phyloP scores from a whole-genome alignment of 2,797 vertebrate species.

The Neosilurus mollespiculum region DNA sequence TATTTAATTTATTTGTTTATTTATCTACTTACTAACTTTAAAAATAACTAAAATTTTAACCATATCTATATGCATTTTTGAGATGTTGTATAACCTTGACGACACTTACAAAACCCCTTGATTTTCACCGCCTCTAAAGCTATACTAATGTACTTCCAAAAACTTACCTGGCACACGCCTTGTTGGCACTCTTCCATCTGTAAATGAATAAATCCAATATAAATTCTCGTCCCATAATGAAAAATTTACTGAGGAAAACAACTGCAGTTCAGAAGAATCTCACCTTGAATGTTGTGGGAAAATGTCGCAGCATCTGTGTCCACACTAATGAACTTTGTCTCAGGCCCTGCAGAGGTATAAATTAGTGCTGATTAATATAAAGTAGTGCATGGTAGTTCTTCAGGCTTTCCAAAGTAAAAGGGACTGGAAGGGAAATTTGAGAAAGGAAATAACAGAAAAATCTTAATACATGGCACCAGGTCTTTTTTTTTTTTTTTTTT shows the following conservation, averaged over 20 bases:
- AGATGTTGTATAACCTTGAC: not conserved
- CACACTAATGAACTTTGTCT: slow-evolving; percentile 67
- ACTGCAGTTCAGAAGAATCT: slow-evolving; percentile 37
- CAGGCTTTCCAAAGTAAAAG: not conserved
- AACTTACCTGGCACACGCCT: slow-evolving; percentile 65
- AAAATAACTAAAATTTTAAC: not conserved
- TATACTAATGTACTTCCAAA: not conserved
- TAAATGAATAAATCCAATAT: slow-evolving; percentile 25
- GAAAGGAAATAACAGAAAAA: not conserved
- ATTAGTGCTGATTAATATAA: not conserved
- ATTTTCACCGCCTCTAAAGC: not conserved
- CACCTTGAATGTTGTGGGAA: slow-evolving; percentile 79
- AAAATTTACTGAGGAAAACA: not conserved
- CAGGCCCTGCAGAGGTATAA: slow-evolving; percentile 56
- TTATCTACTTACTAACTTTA: not conserved
- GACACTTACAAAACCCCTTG: not conserved
- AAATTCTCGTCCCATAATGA: slow-evolving; percentile 20
- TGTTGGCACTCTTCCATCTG: slow-evolving; percentile 54
- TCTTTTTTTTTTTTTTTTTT: slow-evolving; percentile 3
- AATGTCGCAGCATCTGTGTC: slow-evolving; percentile 71
- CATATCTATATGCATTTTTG: not conserved
- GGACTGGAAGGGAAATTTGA: not conserved
- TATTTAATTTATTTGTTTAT: not conserved
- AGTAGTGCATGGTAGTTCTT: not conserved
- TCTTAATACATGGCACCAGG: not conserved